Conservation (phyloP, 1,140 invertebrate species). For the Amphibalanus amphitrite region DNA sequence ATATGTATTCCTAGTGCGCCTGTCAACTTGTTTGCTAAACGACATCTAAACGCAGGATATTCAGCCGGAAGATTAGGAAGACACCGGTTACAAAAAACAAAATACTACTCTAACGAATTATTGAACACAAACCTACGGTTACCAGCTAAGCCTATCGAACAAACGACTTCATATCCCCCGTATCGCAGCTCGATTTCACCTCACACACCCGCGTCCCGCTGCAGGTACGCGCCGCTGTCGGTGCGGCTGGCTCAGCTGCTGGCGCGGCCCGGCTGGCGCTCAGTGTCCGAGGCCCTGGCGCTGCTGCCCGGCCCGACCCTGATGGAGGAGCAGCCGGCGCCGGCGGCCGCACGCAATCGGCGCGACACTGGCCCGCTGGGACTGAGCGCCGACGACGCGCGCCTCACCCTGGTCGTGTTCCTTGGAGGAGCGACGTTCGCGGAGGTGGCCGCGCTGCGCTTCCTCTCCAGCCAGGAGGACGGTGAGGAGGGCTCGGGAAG, state of each 20-base stretch:
- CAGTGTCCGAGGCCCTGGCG: slow-evolving; percentile 38
- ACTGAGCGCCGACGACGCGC: not conserved
- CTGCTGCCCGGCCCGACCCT: slow-evolving; percentile 33
- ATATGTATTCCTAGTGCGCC: not conserved
- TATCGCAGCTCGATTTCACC: not conserved
- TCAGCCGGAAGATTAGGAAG: not conserved
- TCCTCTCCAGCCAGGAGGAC: slow-evolving; percentile 80
- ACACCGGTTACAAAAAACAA: not conserved
- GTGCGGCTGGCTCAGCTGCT: slow-evolving; percentile 70
- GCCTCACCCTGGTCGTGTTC: slow-evolving; percentile 57
- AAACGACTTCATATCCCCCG: not conserved
- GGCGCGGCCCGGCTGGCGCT: slow-evolving; percentile 61
- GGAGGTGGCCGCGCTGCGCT: slow-evolving; percentile 80
- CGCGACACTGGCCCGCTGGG: slow-evolving; percentile 3
- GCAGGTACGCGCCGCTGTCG: slow-evolving; percentile 72
- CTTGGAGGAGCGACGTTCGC: slow-evolving; percentile 92
- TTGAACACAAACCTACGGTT: too few relatives aligned
- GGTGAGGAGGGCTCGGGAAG: not conserved
- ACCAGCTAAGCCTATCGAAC: not conserved
- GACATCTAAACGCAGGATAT: not conserved
- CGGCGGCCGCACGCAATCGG: slow-evolving; percentile 25
- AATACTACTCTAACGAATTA: too few relatives aligned
- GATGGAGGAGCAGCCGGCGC: slow-evolving; percentile 33
- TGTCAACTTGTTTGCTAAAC: not conserved
- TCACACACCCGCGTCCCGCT: not conserved